Percentiles rank a stretch among this genome's conserved stretches.
phyloP scores from a whole-genome alignment of 1,140 invertebrate species.

The Panonychus citri region DNA sequence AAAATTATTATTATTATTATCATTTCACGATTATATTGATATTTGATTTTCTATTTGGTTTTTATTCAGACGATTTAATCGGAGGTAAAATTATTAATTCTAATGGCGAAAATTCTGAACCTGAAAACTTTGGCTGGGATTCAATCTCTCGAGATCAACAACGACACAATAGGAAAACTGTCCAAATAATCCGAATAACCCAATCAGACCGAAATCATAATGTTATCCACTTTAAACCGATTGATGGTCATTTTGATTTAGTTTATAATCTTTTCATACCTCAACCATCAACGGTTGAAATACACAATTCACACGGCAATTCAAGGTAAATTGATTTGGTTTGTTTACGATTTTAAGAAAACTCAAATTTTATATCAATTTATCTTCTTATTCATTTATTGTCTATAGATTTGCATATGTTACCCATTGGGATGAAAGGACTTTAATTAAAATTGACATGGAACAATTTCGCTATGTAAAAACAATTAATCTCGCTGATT shows the following conservation, averaged over 20 bases:
- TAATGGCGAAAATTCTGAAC: too few relatives aligned
- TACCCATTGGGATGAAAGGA: constrained; percentile 43
- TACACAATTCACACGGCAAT: not conserved
- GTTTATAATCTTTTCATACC: constrained; percentile 22
- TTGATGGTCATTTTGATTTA: constrained; percentile 52
- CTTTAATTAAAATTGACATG: constrained; percentile 49
- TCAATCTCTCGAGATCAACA: constrained; percentile 5
- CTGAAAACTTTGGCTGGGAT: not conserved
- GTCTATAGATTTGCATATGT: constrained; percentile 39
- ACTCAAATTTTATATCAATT: not conserved
- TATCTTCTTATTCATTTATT: not conserved
- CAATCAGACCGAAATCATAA: constrained; percentile 33
- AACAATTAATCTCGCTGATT: constrained; percentile 44
- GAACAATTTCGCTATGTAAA: constrained; percentile 47
- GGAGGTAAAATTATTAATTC: not conserved
- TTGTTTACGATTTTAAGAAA: not conserved
- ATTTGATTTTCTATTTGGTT: too few relatives aligned
- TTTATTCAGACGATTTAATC: not conserved
- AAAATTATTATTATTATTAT: too few relatives aligned
- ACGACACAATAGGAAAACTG: constrained; percentile 31
- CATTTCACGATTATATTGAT: too few relatives aligned
- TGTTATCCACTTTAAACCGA: constrained; percentile 50
- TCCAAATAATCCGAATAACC: constrained; percentile 45
- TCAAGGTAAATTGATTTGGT: not conserved
- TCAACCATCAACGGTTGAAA: not conserved